Percentiles rank a stretch among this genome's conserved stretches.
phyloP scores from a whole-genome alignment of 2,113 vertebrate genomes.

The Antechinus stuartii region DNA sequence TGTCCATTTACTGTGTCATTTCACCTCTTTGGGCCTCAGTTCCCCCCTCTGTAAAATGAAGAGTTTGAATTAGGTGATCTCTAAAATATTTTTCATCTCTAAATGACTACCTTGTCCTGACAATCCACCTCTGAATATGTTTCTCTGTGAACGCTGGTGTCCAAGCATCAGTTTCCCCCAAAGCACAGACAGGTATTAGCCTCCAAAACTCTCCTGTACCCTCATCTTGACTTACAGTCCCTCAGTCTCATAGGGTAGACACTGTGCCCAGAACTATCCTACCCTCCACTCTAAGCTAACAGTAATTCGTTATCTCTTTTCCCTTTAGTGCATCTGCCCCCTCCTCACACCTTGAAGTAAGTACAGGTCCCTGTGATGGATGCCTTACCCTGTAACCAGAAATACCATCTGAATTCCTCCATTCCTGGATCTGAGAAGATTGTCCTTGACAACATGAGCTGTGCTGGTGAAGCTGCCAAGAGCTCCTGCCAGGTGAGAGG shows the following conservation, averaged over 20 bases:
- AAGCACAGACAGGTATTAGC: background rate
- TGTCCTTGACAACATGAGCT: constrained; percentile 61
- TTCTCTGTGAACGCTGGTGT: background rate
- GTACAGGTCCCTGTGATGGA: constrained; percentile 50
- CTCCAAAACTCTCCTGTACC: background rate
- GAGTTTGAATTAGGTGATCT: background rate
- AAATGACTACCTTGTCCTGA: background rate
- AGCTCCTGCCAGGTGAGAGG: background rate
- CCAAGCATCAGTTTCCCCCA: background rate
- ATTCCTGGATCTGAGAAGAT: no score
- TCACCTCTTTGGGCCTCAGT: background rate
- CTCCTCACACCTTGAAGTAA: constrained; percentile 60
- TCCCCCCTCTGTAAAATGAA: background rate
- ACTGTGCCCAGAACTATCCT: background rate
- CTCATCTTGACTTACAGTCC: background rate
- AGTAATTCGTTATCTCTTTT: background rate
- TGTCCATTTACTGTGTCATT: background rate
- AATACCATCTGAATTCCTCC: background rate
- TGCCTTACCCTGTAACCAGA: background rate
- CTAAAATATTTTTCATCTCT: background rate
- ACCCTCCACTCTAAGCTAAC: background rate
- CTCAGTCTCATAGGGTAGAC: background rate
- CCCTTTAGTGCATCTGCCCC: background rate
- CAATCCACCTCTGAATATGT: background rate
- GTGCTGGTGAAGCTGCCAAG: constrained; percentile 42